These are phyloP conservation scores for Tretioscincus oriximinensis DNA, from an alignment of 2,113 vertebrate species.

Conservation along the genomic window DNA sequence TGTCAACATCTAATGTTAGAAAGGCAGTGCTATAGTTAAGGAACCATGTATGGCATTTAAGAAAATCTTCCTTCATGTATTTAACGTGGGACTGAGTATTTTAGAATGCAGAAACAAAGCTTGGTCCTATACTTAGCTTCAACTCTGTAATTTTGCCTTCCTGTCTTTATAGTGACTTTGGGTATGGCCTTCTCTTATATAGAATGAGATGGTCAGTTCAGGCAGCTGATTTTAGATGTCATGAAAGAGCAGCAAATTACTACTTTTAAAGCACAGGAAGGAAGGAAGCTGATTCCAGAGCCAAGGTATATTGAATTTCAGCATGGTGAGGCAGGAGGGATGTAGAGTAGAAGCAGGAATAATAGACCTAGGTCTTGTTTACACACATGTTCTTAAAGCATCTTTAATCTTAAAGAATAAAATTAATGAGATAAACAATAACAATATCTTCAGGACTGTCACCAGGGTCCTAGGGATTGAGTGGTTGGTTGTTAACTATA, in stretches of 20 bases:
- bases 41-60: constrained; percentile 38
- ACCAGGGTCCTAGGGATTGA: no score
- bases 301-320: no score
- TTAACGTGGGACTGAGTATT: constrained; percentile 39
- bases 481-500: no score
- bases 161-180: constrained; percentile 12
- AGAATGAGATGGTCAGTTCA: neutral
- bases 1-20: constrained; percentile 30
- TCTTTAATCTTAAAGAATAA: no score
- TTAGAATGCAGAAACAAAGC: neutral
- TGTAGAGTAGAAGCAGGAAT: no score
- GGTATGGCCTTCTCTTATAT: neutral
- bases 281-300: no score
- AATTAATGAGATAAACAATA: no score
- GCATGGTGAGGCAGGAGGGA: no score
- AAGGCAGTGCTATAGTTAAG: constrained; percentile 48
- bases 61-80: constrained; percentile 34
- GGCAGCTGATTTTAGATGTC: neutral
- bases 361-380: no score
- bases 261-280: no score
- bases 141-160: constrained; percentile 34
- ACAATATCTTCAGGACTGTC: no score
- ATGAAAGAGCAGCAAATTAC: neutral
- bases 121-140: constrained; percentile 14
- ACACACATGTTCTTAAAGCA: no score